Conservation (phyloP, 2,113 vertebrate species). For the Microtus ochrogaster region DNA sequence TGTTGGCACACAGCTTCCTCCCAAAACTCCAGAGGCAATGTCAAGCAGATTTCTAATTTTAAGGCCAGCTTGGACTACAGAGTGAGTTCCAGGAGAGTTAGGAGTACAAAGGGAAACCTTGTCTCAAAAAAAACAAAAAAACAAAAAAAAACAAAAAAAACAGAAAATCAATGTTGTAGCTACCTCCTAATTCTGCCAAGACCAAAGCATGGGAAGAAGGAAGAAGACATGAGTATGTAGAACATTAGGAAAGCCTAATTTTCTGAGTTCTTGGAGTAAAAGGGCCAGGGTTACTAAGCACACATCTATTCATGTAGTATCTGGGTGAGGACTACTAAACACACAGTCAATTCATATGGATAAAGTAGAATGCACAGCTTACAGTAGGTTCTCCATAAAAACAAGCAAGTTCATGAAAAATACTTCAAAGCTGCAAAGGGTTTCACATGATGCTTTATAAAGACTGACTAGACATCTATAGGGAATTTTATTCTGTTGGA, state of each 20-base stretch:
- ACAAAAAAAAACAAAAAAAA: background rate
- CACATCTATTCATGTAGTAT: no score
- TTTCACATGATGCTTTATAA: background rate
- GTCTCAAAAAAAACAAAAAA: background rate
- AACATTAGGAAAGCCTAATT: background rate
- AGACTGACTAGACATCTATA: background rate
- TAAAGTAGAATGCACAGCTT: fast-evolving
- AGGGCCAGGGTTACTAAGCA: background rate
- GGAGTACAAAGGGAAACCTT: background rate
- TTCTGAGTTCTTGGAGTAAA: background rate
- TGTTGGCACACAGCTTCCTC: background rate
- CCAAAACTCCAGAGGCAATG: background rate
- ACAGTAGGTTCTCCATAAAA: background rate
- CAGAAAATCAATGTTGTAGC: background rate
- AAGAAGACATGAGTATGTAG: background rate
- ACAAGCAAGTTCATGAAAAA: background rate
- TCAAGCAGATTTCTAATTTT: background rate
- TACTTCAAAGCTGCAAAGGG: background rate
- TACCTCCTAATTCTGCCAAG: background rate
- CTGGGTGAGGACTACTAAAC: no score
- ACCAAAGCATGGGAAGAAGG: background rate
- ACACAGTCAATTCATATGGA: background rate
- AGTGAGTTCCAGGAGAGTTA: background rate
- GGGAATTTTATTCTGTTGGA: background rate
- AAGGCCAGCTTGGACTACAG: background rate